Conservation (phyloP, 2,888 invertebrate species). For the Andricus quercusramuli region DNA sequence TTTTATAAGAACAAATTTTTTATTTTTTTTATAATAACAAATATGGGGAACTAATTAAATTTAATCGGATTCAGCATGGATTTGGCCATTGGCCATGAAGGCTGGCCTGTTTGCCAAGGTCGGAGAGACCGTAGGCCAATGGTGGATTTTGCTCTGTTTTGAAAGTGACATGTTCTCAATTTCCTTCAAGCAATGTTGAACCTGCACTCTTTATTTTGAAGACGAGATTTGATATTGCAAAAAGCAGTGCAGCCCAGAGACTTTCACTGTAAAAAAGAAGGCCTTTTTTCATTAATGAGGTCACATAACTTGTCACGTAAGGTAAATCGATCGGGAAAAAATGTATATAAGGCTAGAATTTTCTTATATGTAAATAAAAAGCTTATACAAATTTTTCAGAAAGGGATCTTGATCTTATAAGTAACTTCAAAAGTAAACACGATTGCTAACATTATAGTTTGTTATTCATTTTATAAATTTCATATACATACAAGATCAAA, state of each 20-base stretch:
- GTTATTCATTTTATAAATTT: too few relatives aligned
- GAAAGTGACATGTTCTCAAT: constrained; percentile 5
- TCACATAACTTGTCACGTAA: constrained; percentile 36
- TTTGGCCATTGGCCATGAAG: background rate
- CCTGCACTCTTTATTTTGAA: constrained; percentile 1
- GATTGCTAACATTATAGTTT: too few relatives aligned
- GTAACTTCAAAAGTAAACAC: too few relatives aligned
- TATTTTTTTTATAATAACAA: background rate
- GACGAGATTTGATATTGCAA: constrained; percentile 30
- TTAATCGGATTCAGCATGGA: background rate
- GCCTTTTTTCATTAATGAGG: constrained; percentile 40
- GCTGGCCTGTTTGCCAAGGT: background rate
- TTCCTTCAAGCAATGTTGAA: background rate
- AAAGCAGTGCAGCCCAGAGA: constrained; percentile 30
- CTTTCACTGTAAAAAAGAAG: constrained; percentile 37
- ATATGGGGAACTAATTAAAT: background rate
- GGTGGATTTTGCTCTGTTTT: background rate
- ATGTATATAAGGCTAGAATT: background rate
- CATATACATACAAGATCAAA: too few relatives aligned
- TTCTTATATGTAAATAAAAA: too few relatives aligned
- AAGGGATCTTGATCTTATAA: too few relatives aligned
- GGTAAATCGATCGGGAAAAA: constrained; percentile 27
- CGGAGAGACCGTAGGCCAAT: background rate
- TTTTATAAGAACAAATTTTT: background rate
- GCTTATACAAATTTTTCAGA: too few relatives aligned